Evolutionary conservation across 2,797 vertebrate species (phyloP).

Genomic region (Potorous gilbertii): DNA sequence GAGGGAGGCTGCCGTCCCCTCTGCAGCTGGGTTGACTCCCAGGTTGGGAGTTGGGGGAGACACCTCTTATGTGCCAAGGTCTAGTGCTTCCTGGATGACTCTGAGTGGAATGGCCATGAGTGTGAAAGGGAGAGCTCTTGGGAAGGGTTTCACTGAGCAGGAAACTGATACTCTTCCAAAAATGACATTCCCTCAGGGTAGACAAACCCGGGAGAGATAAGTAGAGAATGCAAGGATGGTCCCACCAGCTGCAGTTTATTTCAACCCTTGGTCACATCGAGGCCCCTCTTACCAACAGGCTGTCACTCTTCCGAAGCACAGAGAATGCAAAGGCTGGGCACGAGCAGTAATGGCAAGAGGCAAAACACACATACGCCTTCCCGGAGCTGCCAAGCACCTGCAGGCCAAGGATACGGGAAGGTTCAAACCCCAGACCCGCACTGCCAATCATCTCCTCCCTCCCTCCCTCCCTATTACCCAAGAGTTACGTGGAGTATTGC

Average conservation of each 20-base stretch:
- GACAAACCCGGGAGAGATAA: constrained; percentile 17
- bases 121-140: too few species aligned
- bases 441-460: neutral
- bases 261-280: neutral
- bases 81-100: neutral
- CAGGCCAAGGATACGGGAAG: constrained; percentile 8
- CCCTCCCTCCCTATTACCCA: neutral
- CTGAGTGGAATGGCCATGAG: neutral
- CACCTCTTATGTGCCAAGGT: neutral
- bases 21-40: neutral
- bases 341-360: constrained; percentile 95
- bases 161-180: constrained; percentile 46
- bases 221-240: neutral
- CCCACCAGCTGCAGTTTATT: neutral
- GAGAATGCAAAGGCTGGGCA: constrained; percentile 94
- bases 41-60: neutral
- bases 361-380: constrained; percentile 91
- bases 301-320: constrained; percentile 90
- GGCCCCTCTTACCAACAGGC: constrained; percentile 90
- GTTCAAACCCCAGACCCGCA: neutral
- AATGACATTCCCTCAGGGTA: constrained; percentile 11
- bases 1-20: neutral
- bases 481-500: constrained; percentile 18
- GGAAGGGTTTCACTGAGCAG: neutral
- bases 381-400: constrained; percentile 94